A percentile compares a stretch with the other conserved stretches of the same genome.
phyloP scores from a whole-genome alignment of 2,113 vertebrate species.

The Diadophis punctatus region DNA sequence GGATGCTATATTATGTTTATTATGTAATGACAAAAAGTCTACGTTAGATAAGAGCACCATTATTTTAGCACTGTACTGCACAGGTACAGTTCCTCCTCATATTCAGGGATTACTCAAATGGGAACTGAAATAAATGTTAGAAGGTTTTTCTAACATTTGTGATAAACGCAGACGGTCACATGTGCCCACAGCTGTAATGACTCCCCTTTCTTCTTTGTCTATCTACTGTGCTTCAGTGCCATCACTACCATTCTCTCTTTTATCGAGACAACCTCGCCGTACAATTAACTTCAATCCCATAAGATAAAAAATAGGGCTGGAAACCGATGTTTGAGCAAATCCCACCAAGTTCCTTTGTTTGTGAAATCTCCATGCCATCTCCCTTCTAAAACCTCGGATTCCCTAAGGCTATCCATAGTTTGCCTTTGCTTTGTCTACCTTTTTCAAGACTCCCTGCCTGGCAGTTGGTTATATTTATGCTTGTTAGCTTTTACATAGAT shows the following conservation, averaged over 20 bases:
- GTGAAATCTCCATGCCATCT: neutral
- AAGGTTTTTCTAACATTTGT: neutral
- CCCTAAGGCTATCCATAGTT: slow-evolving; percentile 6
- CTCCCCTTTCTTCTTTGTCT: neutral
- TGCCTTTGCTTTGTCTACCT: slow-evolving; percentile 60
- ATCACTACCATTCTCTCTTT: neutral
- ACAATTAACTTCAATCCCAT: neutral
- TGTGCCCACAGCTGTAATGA: neutral
- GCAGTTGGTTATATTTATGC: slow-evolving; percentile 48
- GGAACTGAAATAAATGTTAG: neutral
- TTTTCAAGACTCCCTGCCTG: slow-evolving; percentile 53
- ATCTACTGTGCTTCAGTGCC: neutral
- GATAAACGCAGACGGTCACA: neutral
- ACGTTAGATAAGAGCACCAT: neutral
- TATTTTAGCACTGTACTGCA: neutral
- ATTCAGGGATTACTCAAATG: neutral
- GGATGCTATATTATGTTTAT: neutral
- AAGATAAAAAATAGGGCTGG: neutral
- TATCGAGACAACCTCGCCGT: neutral
- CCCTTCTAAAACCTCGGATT: neutral
- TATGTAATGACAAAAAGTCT: neutral
- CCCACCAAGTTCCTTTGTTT: neutral
- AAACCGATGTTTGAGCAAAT: neutral
- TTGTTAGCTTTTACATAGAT: slow-evolving; percentile 59
- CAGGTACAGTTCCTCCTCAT: neutral